Percentiles rank a stretch among this genome's conserved stretches.
These are phyloP conservation scores for Mesorhabditis spiculigera DNA, from an alignment of 2,888 invertebrate species.

Conservation along the genomic window DNA sequence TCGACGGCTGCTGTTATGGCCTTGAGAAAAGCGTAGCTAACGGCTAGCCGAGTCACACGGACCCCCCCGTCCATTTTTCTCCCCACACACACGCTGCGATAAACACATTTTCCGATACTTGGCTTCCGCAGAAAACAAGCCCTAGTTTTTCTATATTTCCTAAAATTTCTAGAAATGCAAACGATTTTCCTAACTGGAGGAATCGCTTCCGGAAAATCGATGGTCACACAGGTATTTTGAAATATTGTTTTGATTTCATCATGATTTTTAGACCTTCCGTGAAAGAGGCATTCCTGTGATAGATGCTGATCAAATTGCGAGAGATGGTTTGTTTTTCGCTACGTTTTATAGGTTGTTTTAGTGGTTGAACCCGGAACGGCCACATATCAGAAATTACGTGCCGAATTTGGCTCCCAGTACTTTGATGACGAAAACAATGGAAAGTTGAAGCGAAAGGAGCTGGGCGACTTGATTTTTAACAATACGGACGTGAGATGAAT, in stretches of 20 bases:
- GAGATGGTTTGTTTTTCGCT: constrained; percentile 29
- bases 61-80: too few relatives aligned
- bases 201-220: constrained; percentile 51
- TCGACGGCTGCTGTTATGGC: too few relatives aligned
- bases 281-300: constrained; percentile 42
- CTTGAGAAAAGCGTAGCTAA: too few relatives aligned
- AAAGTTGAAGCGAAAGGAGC: constrained; percentile 39
- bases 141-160: too few relatives aligned
- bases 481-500: constrained; percentile 34
- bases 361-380: constrained; percentile 51
- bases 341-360: constrained; percentile 19
- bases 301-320: constrained; percentile 52
- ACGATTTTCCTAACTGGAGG: constrained; percentile 18
- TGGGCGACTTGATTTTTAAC: constrained; percentile 45
- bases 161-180: too few relatives aligned
- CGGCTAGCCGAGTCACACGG: too few relatives aligned
- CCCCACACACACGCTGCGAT: too few relatives aligned
- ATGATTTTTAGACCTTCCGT: constrained; percentile 14
- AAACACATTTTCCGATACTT: too few relatives aligned
- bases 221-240: constrained; percentile 31
- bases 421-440: constrained; percentile 52
- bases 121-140: too few relatives aligned
- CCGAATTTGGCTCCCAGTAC: constrained; percentile 45
- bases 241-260: background rate
- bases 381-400: constrained; percentile 39